These are phyloP conservation scores for Eulemur coronatus DNA, from an alignment of 2,797 vertebrate genomes.

Conservation along the genomic window DNA sequence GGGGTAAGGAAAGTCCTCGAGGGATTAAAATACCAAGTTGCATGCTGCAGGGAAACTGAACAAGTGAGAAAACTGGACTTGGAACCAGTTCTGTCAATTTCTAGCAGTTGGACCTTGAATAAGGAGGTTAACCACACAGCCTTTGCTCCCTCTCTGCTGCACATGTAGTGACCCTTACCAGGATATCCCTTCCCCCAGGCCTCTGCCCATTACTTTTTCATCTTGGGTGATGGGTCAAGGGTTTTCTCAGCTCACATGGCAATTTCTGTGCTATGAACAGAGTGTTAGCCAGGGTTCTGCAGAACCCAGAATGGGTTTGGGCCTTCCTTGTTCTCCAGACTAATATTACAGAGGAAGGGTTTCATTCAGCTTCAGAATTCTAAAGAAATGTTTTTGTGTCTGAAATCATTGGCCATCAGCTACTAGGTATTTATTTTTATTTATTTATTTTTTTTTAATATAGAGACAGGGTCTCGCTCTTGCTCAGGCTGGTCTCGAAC, in stretches of 20 bases:
- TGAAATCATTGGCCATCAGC: background rate
- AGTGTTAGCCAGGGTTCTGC: background rate
- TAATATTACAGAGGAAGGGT: background rate
- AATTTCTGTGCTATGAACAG: background rate
- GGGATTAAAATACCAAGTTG: background rate
- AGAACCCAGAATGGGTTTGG: background rate
- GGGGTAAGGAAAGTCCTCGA: background rate
- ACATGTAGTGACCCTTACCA: background rate
- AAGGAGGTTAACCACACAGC: background rate
- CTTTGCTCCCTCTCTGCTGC: background rate
- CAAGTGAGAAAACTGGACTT: background rate
- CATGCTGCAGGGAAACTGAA: background rate
- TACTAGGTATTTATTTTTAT: background rate
- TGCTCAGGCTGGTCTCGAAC: too few species aligned
- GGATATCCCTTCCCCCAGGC: background rate
- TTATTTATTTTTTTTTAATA: too few species aligned
- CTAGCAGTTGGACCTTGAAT: background rate
- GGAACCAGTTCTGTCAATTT: background rate
- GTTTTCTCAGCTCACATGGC: background rate
- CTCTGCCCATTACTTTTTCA: background rate
- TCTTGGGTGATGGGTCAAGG: background rate
- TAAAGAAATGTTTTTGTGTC: background rate
- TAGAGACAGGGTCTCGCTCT: too few species aligned
- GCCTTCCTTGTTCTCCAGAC: background rate
- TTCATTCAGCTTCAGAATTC: background rate